Evolutionary conservation across 2,797 vertebrate genomes (phyloP), one percentile per base, ranked within the genome.

Genomic region (Sebastes glaucus): DNA sequence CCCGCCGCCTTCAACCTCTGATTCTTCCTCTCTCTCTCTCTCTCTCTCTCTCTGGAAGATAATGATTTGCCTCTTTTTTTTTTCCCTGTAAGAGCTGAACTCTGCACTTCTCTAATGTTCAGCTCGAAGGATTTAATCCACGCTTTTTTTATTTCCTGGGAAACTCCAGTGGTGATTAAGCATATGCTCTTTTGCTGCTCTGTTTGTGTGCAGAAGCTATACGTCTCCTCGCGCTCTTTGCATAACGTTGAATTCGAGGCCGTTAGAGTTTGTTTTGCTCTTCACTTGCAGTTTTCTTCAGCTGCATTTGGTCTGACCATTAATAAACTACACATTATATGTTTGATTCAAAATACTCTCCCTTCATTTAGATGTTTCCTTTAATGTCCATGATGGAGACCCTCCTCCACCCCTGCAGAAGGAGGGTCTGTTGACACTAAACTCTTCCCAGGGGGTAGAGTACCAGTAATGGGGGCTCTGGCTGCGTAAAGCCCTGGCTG

Each of bases 211-310:
- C 69, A 77, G 56, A 59, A 33, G 56, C 60, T 42, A 30, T 25
- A 33, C 56, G 63, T 66, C 56, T 90, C 82, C 89, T 95, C 93
- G 92, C 92, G 87, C 94, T 96, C 95, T 96, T 94, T 95, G 95
- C 16, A 64, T 11, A n/a, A 46, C 0, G 14, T 4, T 72, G 61
- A 4, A 74, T 65, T 78, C 30, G n/a, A 86, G 60, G 72, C 56
- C 74, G 78, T 80, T 71, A 56, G 30, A 78, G 28, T 42, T 42
- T 46, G 0, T 7, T 11, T 81, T 68, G 35, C 59, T 59, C 62
- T 74, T 23, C 20, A 5, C 23, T 53, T 60, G 32, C 13, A 62
- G 23, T 52, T 74, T 77, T 42, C 25, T 18, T 65, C 33, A 28
- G 53, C 13, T 3, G 23, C 52, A 35, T n/a, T 11, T 59, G 10